Percentiles rank a stretch among this genome's conserved stretches.
These are phyloP conservation scores for Heliconius nattereri DNA, from an alignment of 1,140 invertebrate genomes.

Conservation along the genomic window DNA sequence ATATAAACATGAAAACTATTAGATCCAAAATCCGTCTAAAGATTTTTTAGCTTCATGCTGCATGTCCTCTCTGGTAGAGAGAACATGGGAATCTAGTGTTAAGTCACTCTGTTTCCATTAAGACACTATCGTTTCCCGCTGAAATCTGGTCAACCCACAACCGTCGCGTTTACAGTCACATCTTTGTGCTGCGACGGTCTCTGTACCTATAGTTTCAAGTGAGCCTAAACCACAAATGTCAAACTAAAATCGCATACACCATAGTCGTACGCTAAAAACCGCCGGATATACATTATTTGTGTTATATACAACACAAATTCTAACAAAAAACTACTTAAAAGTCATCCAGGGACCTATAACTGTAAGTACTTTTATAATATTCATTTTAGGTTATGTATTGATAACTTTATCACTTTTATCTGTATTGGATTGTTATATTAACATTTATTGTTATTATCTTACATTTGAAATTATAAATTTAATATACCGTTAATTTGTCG, in stretches of 20 bases:
- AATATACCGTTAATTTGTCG: not conserved
- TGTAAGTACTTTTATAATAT: not conserved
- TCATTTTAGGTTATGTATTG: not conserved
- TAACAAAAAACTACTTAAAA: not conserved
- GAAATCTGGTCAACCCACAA: no score
- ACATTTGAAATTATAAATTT: not conserved
- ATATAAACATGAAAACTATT: no score
- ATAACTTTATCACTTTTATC: not conserved
- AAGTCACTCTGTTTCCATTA: no score
- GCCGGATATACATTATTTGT: conserved; percentile 9
- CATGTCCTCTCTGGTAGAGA: no score
- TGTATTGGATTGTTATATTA: not conserved
- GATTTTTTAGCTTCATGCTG: no score
- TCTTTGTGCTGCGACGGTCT: no score
- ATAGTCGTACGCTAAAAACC: conserved; percentile 10
- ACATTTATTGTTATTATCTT: conserved; percentile 5
- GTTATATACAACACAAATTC: not conserved
- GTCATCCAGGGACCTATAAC: not conserved
- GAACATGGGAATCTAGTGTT: no score
- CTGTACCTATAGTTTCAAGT: not conserved
- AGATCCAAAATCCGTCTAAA: no score
- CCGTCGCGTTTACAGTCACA: no score
- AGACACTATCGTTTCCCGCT: no score
- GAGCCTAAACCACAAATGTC: conserved; percentile 14
- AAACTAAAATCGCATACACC: conserved; percentile 18